Base-by-base conservation (phyloP, 2,113 vertebrate species). In the Oncorhynchus keta region DNA sequence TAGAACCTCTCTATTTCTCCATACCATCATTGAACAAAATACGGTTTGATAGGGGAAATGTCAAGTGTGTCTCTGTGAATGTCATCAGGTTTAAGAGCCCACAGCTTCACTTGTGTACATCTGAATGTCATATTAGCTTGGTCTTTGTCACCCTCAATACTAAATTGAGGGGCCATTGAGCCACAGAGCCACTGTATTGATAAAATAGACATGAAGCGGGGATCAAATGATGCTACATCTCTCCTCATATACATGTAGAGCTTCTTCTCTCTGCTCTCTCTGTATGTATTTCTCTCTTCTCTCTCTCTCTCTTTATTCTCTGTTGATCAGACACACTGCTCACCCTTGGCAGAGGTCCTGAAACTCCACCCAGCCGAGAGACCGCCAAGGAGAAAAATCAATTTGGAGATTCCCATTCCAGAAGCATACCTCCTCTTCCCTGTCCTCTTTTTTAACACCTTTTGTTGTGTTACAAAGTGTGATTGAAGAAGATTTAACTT, bases 391-490 rank as follows among this genome's bases (percentile, higher is more conserved):
- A 87, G 80, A 89, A 86, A 81, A 87, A 82, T 85, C 84, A 77
- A 87, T 88, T 87, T 82, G 81, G 77, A 87, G 81, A 84, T 85
- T 87, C 79, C 79, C 28, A 49, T 89, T 86, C 87, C 89, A 79
- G 85, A 81, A 86, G 83, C 91, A 92, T 91, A 91, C 83, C 73
- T 86, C 67, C 81, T 85, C 83, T 84, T 65, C 77, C 49, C 73
- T 39, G 18, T 81, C 76, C 69, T 49, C 12, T 49, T 45, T 45
- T 45, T 45, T 12, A 12, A 45, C 9, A 45, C 39, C 9, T 45
- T 45, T 45, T 45, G 9, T 45, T 45, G 2, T 9, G 9, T 45
- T 45, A 11, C 39, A 45, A 45, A 45, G 7, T 45, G 39, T 1
- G 8, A 45, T 11, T 11, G 39, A 45, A 45, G 39, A 9, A 45